phyloP scores from a whole-genome alignment of 2,113 vertebrate species.

The Tautogolabrus adspersus region DNA sequence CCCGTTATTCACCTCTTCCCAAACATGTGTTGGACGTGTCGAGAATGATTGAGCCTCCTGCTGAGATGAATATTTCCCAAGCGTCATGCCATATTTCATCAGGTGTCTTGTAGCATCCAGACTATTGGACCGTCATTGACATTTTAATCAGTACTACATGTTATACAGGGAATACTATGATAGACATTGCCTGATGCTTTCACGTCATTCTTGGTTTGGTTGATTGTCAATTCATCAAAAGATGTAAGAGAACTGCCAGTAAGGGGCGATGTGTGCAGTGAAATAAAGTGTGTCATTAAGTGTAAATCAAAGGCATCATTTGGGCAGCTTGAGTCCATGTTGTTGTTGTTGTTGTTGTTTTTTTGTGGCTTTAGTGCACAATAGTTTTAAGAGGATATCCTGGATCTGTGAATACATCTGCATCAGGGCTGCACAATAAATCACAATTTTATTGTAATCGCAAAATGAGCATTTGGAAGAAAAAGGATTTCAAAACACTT shows the following conservation, averaged over 20 bases:
- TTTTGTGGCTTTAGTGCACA: not conserved
- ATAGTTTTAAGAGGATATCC: not conserved
- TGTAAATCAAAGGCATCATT: not conserved
- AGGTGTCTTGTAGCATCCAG: slow-evolving; percentile 1
- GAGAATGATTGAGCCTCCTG: slow-evolving; percentile 31
- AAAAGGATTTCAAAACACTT: too few relatives aligned
- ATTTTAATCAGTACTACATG: slow-evolving; percentile 15
- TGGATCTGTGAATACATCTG: not conserved
- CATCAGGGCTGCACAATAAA: too few relatives aligned
- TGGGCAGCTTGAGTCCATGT: not conserved
- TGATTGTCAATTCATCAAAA: slow-evolving; percentile 8
- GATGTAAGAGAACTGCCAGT: not conserved
- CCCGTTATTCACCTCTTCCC: slow-evolving; percentile 6
- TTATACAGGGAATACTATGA: not conserved
- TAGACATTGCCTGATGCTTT: slow-evolving; percentile 9
- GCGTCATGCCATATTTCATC: slow-evolving; percentile 38
- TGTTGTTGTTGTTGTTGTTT: too few relatives aligned
- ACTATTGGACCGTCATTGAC: slow-evolving; percentile 18
- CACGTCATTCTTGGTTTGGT: not conserved
- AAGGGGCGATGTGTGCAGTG: slow-evolving; percentile 16
- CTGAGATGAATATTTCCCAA: slow-evolving; percentile 34
- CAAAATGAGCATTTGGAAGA: too few relatives aligned
- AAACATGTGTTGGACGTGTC: slow-evolving; percentile 53
- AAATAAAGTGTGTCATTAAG: slow-evolving; percentile 12
- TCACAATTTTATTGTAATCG: too few relatives aligned